phyloP scores from a whole-genome alignment of 2,888 invertebrate genomes.

The Muschampia plurimacula region DNA sequence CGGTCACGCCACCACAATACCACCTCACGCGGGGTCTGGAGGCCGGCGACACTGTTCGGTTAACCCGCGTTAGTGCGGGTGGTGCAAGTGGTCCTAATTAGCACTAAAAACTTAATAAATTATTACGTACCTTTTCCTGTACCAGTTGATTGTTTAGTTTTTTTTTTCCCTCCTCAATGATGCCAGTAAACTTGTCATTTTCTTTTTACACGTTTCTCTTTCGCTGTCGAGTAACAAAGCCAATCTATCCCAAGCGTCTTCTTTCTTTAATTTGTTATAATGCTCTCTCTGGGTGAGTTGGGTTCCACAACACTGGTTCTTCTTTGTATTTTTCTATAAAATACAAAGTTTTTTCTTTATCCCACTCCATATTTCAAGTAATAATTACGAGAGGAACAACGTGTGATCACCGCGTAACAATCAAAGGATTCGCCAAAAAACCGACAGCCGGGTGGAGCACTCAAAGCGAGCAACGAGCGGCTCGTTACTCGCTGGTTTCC shows the following conservation, averaged over 20 bases:
- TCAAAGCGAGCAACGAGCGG: neutral
- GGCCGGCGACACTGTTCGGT: too few relatives aligned
- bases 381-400: conserved; percentile 27
- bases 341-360: conserved; percentile 46
- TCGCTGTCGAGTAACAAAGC: conserved; percentile 42
- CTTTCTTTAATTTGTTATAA: conserved; percentile 49
- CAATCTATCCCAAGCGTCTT: conserved; percentile 49
- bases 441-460: neutral
- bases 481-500: neutral
- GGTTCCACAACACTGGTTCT: conserved; percentile 46
- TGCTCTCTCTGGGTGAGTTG: conserved; percentile 46
- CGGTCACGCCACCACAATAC: too few relatives aligned
- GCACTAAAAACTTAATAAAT: conserved; percentile 30
- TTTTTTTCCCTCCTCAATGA: conserved; percentile 40
- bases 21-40: too few relatives aligned
- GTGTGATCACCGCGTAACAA: neutral
- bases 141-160: conserved; percentile 46
- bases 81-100: too few relatives aligned
- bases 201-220: conserved; percentile 45
- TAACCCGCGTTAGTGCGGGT: too few relatives aligned
- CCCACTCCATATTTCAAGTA: conserved; percentile 47
- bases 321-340: conserved; percentile 49
- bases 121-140: conserved; percentile 44
- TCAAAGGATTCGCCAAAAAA: neutral
- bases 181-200: conserved; percentile 45